phyloP scores from a whole-genome alignment of 2,888 invertebrate genomes.

The Cheilosia urbana region DNA sequence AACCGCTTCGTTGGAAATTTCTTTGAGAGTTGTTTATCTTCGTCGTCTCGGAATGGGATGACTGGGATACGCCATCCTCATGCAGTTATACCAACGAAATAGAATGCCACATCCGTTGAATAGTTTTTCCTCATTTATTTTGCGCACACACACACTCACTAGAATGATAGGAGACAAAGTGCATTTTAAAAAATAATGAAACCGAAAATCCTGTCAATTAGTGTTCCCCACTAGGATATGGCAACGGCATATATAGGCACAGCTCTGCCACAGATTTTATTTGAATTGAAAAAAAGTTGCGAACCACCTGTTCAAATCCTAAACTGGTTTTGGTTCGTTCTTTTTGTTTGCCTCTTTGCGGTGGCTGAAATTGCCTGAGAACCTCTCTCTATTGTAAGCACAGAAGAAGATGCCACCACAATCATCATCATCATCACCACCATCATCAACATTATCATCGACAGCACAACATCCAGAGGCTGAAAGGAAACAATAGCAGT shows the following conservation, averaged over 20 bases:
- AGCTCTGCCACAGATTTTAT: neutral
- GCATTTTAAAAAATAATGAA: conserved; percentile 53
- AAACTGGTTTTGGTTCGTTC: conserved; percentile 36
- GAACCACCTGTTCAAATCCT: conserved; percentile 50
- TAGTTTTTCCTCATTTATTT: conserved; percentile 56
- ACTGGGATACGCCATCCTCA: conserved; percentile 26
- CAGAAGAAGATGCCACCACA: conserved; percentile 43
- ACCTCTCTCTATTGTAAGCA: neutral
- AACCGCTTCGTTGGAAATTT: conserved; percentile 40
- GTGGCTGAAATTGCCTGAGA: conserved; percentile 31
- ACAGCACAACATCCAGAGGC: neutral
- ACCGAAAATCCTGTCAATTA: conserved; percentile 68
- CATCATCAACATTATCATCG: neutral
- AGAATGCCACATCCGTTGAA: conserved; percentile 66
- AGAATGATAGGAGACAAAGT: conserved; percentile 26
- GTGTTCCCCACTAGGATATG: conserved; percentile 15
- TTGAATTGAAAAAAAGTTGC: neutral
- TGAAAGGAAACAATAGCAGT: conserved; percentile 28
- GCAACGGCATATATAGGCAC: neutral
- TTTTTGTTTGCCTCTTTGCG: conserved; percentile 14
- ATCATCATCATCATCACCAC: conserved; percentile 6
- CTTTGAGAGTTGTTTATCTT: conserved; percentile 50
- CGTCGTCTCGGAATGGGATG: conserved; percentile 49
- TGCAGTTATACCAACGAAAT: conserved; percentile 50
- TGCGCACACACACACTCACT: conserved; percentile 2